phyloP scores from a whole-genome alignment of 2,888 invertebrate genomes.

The Abrostola tripartita region DNA sequence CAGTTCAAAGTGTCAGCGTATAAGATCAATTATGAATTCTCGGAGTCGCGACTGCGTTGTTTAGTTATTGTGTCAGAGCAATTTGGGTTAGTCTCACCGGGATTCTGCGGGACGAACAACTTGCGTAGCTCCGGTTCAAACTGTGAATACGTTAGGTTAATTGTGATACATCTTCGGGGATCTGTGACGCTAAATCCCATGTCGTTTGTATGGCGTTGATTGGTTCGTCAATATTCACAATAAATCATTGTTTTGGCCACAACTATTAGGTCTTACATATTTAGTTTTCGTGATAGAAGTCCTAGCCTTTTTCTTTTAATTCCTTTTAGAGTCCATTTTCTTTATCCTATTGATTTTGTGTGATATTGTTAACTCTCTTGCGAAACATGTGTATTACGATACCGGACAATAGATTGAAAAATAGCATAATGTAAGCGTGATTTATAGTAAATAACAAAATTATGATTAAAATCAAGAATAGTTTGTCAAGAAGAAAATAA shows the following conservation, averaged over 20 bases:
- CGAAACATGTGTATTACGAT: too few relatives aligned
- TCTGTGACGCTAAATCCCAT: neutral
- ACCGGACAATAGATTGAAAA: too few relatives aligned
- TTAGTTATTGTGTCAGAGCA: slow-evolving; percentile 49
- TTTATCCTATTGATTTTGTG: too few relatives aligned
- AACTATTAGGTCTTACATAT: too few relatives aligned
- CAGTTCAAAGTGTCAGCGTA: slow-evolving; percentile 47
- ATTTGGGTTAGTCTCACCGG: slow-evolving; percentile 51
- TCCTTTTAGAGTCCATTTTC: too few relatives aligned
- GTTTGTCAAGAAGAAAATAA: too few relatives aligned
- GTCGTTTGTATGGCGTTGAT: neutral
- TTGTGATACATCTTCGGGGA: slow-evolving; percentile 41
- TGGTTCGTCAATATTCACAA: neutral
- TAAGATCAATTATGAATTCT: slow-evolving; percentile 67
- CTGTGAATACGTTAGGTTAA: slow-evolving; percentile 33
- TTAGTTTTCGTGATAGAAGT: too few relatives aligned
- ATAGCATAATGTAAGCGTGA: too few relatives aligned
- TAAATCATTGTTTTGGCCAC: neutral
- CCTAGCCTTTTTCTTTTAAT: too few relatives aligned
- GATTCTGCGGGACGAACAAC: slow-evolving; percentile 22
- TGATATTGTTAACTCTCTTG: too few relatives aligned
- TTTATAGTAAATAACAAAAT: too few relatives aligned
- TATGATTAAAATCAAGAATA: too few relatives aligned
- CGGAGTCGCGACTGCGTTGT: slow-evolving; percentile 42
- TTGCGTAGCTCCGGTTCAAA: slow-evolving; percentile 34